phyloP scores from a whole-genome alignment of 2,888 invertebrate species.

The Lissonota sp. region DNA sequence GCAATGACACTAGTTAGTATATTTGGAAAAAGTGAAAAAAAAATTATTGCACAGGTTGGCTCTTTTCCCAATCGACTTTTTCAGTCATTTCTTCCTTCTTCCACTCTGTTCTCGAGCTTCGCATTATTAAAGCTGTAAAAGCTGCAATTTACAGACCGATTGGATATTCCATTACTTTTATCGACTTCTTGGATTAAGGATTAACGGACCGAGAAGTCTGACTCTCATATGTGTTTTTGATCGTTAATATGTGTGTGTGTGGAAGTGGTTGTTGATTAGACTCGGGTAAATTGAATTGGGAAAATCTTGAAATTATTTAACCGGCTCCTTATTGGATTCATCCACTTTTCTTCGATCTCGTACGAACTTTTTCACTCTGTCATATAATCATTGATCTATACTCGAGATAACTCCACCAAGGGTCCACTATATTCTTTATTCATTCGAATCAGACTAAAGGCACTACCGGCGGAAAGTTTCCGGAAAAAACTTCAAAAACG shows the following conservation, averaged over 20 bases:
- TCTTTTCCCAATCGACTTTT: not conserved
- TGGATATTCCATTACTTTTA: slow-evolving; percentile 72
- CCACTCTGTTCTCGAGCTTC: not conserved
- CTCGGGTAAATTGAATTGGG: slow-evolving; percentile 58
- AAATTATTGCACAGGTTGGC: too few relatives aligned
- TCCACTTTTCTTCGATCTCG: not conserved
- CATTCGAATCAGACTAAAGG: not conserved
- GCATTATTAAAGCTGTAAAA: slow-evolving; percentile 10
- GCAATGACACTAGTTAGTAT: not conserved
- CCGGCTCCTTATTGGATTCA: slow-evolving; percentile 34
- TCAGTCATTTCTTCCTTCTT: not conserved
- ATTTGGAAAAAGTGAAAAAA: not conserved
- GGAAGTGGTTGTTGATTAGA: not conserved
- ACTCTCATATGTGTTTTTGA: too few relatives aligned
- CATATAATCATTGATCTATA: slow-evolving; percentile 1
- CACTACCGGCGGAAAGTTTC: not conserved
- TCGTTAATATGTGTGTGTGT: too few relatives aligned
- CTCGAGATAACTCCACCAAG: not conserved
- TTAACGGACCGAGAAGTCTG: slow-evolving; percentile 6
- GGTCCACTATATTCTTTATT: slow-evolving; percentile 26
- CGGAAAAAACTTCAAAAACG: too few relatives aligned
- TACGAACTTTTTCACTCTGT: not conserved
- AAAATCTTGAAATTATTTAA: slow-evolving; percentile 69
- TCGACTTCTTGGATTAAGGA: slow-evolving; percentile 56
- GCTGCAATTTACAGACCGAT: slow-evolving; percentile 68